Evolutionary conservation across 2,113 vertebrate genomes (phyloP).

Genomic region (Dasyprocta punctata): DNA sequence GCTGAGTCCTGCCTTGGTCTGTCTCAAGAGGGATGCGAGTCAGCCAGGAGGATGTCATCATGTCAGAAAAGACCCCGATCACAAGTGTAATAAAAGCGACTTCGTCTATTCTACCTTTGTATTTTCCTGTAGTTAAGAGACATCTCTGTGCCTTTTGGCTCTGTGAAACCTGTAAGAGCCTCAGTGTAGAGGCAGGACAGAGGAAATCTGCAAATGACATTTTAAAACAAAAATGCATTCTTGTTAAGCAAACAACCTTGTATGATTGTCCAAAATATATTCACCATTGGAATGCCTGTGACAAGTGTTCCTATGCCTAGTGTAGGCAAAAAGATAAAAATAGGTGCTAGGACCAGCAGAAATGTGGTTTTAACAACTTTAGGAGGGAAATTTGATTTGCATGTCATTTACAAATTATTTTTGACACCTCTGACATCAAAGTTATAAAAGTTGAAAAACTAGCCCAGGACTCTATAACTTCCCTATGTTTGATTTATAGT

Average conservation of each 20-base stretch:
- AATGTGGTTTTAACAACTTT: background rate
- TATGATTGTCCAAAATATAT: background rate
- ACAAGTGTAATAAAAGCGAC: background rate
- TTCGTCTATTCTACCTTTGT: background rate
- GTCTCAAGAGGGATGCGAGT: background rate
- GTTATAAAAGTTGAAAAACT: conserved; percentile 29
- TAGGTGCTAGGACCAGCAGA: background rate
- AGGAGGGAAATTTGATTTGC: background rate
- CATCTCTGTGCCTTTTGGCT: background rate
- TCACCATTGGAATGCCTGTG: background rate
- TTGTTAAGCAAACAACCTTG: background rate
- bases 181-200: background rate
- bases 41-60: background rate
- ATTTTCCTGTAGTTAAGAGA: background rate
- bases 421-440: conserved; percentile 12
- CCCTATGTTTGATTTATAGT: conserved; percentile 32
- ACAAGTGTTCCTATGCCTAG: background rate
- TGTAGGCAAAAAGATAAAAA: background rate
- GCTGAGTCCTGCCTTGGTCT: background rate
- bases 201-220: background rate
- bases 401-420: conserved; percentile 31
- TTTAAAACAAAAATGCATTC: background rate
- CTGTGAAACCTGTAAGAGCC: background rate
- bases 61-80: background rate
- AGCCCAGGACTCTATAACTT: background rate